Evolutionary conservation across 2,113 vertebrate genomes (phyloP).

Genomic region (Propithecus coquereli): DNA sequence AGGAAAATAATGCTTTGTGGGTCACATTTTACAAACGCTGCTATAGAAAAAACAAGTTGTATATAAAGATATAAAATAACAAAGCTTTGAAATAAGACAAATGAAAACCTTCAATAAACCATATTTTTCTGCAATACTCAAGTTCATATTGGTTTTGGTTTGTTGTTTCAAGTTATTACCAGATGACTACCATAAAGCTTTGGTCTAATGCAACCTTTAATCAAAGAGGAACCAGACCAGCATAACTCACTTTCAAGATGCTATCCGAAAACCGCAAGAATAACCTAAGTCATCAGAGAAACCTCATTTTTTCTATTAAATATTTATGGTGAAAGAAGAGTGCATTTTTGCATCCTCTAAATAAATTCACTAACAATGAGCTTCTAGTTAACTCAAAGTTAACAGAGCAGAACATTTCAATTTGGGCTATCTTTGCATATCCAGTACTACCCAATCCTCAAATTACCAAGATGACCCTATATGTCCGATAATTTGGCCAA

Average conservation of each 20-base stretch:
- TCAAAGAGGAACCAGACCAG: not conserved
- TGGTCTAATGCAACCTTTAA: not conserved
- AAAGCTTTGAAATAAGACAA: slow-evolving; percentile 11
- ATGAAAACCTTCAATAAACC: not conserved
- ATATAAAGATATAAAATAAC: not conserved
- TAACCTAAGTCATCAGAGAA: not conserved
- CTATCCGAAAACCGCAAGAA: not conserved
- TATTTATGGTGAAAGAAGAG: not conserved
- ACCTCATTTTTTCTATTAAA: not conserved
- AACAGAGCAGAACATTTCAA: not conserved
- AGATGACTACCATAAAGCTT: not conserved
- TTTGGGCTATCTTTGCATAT: not conserved
- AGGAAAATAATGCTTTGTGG: not conserved
- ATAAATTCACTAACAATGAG: not conserved
- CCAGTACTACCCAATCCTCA: not conserved
- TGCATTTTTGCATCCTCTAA: not conserved
- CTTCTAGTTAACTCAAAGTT: not conserved
- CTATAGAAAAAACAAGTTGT: not conserved
- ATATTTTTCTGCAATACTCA: not conserved
- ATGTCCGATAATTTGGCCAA: not conserved
- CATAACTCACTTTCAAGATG: not conserved
- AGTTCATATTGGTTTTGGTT: not conserved
- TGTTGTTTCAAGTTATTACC: not conserved
- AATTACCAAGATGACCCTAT: not conserved
- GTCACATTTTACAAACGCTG: not conserved